A percentile compares a stretch with the other conserved stretches of the same genome.
phyloP scores from a whole-genome alignment of 2,113 vertebrate species.

The Leucopternis melanops region DNA sequence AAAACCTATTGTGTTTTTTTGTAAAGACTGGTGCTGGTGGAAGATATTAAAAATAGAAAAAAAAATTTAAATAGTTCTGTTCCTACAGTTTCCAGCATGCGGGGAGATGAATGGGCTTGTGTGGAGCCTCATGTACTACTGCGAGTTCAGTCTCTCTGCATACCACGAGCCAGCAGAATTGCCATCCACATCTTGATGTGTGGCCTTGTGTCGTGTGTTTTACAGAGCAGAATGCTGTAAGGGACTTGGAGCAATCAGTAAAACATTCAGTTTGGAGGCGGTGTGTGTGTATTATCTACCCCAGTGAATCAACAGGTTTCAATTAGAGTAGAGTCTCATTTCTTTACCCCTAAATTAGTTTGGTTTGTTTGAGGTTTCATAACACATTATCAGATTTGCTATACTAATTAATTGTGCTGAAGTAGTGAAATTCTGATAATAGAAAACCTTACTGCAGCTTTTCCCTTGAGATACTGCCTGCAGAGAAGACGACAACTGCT shows the following conservation, averaged over 20 bases:
- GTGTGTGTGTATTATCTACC: not conserved
- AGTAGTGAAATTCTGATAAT: not conserved
- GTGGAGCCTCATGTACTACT: not conserved
- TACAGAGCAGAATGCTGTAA: not conserved
- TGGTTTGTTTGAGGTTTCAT: not conserved
- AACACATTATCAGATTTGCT: not conserved
- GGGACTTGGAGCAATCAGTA: not conserved
- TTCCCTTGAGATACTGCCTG: not conserved
- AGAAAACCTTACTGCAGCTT: not conserved
- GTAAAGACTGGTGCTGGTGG: not conserved
- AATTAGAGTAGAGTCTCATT: not conserved
- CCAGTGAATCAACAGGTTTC: not conserved
- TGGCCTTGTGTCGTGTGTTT: not conserved
- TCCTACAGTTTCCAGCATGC: not conserved
- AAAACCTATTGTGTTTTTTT: not conserved
- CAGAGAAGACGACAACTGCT: not conserved
- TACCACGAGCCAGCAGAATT: not conserved
- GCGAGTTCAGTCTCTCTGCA: fast-evolving
- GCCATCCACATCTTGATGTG: not conserved
- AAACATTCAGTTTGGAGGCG: fast-evolving
- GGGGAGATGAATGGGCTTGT: not conserved
- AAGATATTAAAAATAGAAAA: not conserved
- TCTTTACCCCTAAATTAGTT: not conserved
- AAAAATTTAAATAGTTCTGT: not conserved
- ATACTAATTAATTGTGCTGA: not conserved